phyloP scores from a whole-genome alignment of 2,888 invertebrate species.

The Vandiemenella viatica region DNA sequence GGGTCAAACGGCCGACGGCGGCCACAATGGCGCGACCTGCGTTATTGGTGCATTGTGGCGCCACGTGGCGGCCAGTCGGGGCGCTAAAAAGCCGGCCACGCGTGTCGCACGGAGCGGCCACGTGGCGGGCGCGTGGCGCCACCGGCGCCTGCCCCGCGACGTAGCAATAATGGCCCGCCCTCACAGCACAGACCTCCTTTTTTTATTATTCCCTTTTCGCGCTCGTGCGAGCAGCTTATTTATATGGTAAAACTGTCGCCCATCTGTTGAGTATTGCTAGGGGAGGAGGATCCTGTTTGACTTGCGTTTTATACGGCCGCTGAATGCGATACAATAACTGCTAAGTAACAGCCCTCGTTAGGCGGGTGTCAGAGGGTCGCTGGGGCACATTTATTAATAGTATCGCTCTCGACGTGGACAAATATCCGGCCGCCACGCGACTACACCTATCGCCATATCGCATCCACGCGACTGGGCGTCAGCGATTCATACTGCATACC shows the following conservation, averaged over 20 bases:
- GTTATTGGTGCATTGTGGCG: no score
- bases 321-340: neutral
- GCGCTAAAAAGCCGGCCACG: no score
- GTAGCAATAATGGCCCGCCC: no score
- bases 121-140: neutral
- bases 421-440: no score
- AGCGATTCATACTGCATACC: no score
- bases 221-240: neutral
- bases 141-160: neutral
- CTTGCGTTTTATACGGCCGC: neutral
- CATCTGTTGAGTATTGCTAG: neutral
- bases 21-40: no score
- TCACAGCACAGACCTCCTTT: neutral
- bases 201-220: neutral
- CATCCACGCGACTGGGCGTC: no score
- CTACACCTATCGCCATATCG: no score
- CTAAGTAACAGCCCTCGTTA: neutral
- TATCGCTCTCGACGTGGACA: no score
- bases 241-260: neutral
- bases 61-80: no score
- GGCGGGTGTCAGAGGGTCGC: neutral
- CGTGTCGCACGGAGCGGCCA: no score
- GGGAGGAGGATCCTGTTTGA: neutral
- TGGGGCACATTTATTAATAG: neutral
- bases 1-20: no score